These are phyloP conservation scores for Ammodytes marinus DNA, from an alignment of 2,113 vertebrate genomes.

Conservation along the genomic window DNA sequence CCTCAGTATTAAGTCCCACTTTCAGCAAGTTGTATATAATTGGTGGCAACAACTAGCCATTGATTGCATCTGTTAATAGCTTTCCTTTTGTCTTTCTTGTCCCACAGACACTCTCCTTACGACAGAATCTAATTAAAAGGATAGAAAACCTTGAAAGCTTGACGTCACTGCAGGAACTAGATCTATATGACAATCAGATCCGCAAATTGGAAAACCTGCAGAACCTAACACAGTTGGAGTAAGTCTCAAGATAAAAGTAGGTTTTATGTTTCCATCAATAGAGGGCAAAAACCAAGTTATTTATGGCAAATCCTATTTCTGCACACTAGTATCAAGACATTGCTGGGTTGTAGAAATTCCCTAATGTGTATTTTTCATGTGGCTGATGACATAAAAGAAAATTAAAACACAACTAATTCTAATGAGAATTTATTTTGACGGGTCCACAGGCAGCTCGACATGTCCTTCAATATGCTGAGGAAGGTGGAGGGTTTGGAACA, in stretches of 20 bases:
- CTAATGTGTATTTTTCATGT: background rate
- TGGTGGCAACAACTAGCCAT: background rate
- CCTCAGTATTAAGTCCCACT: background rate
- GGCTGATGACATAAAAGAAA: background rate
- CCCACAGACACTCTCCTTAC: conserved; percentile 92
- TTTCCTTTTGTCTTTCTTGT: conserved; percentile 27
- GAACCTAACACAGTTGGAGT: conserved; percentile 92
- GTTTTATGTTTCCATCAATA: background rate
- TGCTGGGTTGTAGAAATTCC: background rate
- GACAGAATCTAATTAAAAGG: conserved; percentile 96
- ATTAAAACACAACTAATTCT: background rate
- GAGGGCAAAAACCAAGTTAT: background rate
- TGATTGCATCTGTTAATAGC: background rate
- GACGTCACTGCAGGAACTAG: conserved; percentile 90
- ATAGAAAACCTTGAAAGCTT: conserved; percentile 96
- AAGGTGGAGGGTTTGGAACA: conserved; percentile 93
- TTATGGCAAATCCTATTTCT: background rate
- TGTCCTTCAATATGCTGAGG: conserved; percentile 96
- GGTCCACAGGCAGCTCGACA: conserved; percentile 89
- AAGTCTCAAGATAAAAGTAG: conserved; percentile 77
- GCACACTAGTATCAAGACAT: background rate
- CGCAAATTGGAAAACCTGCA: conserved; percentile 95
- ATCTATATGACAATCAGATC: conserved; percentile 99
- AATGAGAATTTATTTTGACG: conserved; percentile 13
- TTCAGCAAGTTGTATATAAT: background rate